These are phyloP conservation scores for Tachystola acroxantha DNA, from an alignment of 2,888 invertebrate genomes.

Conservation along the genomic window DNA sequence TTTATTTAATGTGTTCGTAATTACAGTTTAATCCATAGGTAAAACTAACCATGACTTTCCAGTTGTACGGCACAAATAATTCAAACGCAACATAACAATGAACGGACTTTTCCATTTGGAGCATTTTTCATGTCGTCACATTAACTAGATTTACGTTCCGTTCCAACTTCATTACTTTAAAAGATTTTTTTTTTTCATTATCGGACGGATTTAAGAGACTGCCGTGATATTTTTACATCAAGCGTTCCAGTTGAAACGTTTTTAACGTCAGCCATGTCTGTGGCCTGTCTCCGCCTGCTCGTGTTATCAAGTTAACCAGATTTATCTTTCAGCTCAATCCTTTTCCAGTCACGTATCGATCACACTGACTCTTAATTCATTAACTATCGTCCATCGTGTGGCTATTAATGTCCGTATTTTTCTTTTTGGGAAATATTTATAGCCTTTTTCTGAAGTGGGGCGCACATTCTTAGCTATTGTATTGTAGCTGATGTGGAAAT, in stretches of 20 bases:
- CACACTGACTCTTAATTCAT: background rate
- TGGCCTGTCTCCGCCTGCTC: slow-evolving; percentile 38
- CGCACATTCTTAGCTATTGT: no score
- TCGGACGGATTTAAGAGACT: slow-evolving; percentile 21
- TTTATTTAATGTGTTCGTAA: background rate
- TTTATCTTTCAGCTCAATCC: slow-evolving; percentile 35
- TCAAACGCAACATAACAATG: slow-evolving; percentile 8
- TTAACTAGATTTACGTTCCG: slow-evolving; percentile 41
- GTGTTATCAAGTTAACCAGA: slow-evolving; percentile 37
- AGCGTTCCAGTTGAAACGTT: slow-evolving; percentile 25
- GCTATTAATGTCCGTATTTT: no score
- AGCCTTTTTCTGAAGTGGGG: no score
- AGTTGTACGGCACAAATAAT: slow-evolving; percentile 9
- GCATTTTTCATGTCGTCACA: slow-evolving; percentile 47
- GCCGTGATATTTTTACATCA: background rate
- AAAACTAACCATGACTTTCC: slow-evolving; percentile 4
- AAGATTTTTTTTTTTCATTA: slow-evolving; percentile 33
- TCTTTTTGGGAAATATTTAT: no score
- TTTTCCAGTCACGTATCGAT: slow-evolving; percentile 6
- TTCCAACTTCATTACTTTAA: slow-evolving; percentile 34
- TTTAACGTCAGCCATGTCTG: slow-evolving; percentile 41
- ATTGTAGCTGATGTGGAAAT: no score
- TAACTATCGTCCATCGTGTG: no score
- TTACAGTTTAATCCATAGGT: no score
- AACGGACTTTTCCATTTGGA: slow-evolving; percentile 26